phyloP scores from a whole-genome alignment of 2,888 invertebrate genomes.

The Thysanoteuthis rhombus region DNA sequence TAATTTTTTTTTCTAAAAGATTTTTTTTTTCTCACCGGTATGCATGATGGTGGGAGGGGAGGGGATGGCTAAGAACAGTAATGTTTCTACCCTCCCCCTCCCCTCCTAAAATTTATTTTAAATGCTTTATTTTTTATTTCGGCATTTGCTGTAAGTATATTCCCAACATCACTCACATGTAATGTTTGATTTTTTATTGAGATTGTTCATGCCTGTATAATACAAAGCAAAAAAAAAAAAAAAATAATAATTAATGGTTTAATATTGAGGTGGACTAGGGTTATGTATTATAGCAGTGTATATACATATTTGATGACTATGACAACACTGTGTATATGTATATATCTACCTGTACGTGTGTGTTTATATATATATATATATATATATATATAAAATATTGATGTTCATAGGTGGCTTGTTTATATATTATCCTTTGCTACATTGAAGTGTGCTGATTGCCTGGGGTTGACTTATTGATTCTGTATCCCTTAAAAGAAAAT shows the following conservation, averaged over 20 bases:
- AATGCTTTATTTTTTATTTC: not conserved
- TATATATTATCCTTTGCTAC: not conserved
- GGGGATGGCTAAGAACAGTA: not conserved
- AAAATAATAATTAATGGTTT: not conserved
- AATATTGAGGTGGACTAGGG: not conserved
- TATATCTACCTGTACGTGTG: not conserved
- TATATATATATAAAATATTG: not conserved
- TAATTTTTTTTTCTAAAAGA: not conserved
- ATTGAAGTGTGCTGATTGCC: slow-evolving; percentile 12
- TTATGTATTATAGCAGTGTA: slow-evolving; percentile 12
- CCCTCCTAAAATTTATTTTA: not conserved
- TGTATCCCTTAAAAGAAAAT: not conserved
- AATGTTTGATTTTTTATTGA: not conserved
- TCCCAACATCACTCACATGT: not conserved
- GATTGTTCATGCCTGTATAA: not conserved
- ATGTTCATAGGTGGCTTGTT: not conserved
- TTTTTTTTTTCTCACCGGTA: not conserved
- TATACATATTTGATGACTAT: not conserved
- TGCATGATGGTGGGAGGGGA: not conserved
- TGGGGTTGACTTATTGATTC: not conserved
- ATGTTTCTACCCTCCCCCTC: not conserved
- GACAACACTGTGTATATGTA: slow-evolving; percentile 12
- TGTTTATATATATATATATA: not conserved
- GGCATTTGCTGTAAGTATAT: slow-evolving; percentile 1
- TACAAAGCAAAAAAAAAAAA: not conserved